Conservation (phyloP, 2,113 vertebrate species). For the Tilapia sparmanii region DNA sequence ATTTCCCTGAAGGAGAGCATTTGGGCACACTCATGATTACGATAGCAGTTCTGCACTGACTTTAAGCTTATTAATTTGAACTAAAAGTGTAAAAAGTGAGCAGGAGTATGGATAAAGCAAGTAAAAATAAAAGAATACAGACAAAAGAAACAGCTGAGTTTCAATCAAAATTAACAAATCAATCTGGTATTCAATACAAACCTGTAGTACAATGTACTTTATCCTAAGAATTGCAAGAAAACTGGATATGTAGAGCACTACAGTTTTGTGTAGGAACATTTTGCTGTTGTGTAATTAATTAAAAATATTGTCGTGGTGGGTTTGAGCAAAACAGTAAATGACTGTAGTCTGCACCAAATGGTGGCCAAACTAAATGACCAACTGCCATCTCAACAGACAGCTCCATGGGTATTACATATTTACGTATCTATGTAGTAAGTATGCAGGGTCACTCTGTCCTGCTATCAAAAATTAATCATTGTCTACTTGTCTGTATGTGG, state of each 20-base stretch:
- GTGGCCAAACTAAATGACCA: not conserved
- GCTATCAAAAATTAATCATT: not conserved
- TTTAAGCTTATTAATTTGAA: not conserved
- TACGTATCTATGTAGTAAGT: not conserved
- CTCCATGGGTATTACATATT: not conserved
- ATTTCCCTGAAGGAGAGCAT: not conserved
- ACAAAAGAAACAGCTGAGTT: not conserved
- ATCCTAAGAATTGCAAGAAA: not conserved
- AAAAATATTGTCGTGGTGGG: not conserved
- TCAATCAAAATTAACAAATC: not conserved
- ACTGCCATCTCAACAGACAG: not conserved
- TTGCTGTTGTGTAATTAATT: not conserved
- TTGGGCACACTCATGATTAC: not conserved
- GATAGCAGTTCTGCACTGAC: not conserved
- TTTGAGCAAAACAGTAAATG: not conserved
- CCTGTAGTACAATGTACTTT: not conserved
- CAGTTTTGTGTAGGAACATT: not conserved
- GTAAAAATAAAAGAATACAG: not conserved
- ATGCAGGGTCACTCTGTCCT: not conserved
- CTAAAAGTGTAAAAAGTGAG: not conserved
- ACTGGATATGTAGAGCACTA: not conserved
- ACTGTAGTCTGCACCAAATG: not conserved
- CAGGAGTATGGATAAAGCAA: not conserved
- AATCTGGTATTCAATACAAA: not conserved
- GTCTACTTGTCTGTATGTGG: not conserved